Percentiles rank a stretch among this genome's conserved stretches.
Evolutionary conservation across 1,140 invertebrate species (phyloP).

Genomic region (Spodoptera litura): DNA sequence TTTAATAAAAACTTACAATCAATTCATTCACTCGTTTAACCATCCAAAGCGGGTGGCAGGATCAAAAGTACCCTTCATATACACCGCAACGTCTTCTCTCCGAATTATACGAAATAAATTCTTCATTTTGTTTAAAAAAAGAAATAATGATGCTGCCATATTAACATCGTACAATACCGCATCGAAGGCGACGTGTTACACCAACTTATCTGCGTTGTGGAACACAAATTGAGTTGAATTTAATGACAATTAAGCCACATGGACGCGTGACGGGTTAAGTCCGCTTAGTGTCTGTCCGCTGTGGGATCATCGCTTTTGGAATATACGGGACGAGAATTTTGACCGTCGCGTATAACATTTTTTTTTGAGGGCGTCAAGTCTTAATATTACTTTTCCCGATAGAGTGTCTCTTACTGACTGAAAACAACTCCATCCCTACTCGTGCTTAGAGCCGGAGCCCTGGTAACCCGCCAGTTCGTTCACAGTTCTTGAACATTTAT

Average conservation of each 20-base stretch:
- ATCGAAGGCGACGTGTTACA: constrained; percentile 48
- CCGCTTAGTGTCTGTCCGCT: constrained; percentile 67
- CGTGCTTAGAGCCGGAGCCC: no score
- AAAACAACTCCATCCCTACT: no score
- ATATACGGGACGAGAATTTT: constrained; percentile 35
- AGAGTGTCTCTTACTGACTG: no score
- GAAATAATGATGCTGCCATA: background rate
- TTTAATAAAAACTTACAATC: background rate
- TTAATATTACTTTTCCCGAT: no score
- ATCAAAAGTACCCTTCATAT: constrained; percentile 22
- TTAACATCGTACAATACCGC: constrained; percentile 58
- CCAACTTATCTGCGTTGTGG: constrained; percentile 47
- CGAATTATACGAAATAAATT: constrained; percentile 17
- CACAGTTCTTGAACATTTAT: no score
- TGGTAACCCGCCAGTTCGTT: no score
- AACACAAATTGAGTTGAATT: constrained; percentile 67
- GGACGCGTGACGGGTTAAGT: constrained; percentile 58
- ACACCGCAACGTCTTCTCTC: background rate
- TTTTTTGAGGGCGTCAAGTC: no score
- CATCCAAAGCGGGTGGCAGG: constrained; percentile 22
- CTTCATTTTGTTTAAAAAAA: constrained; percentile 11
- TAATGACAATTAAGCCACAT: constrained; percentile 66
- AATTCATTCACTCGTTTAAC: constrained; percentile 24
- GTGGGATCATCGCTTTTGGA: constrained; percentile 59
- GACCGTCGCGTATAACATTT: background rate